A percentile compares a stretch with the other conserved stretches of the same genome.
Evolutionary conservation across 2,113 vertebrate genomes (phyloP).

Genomic region (Elephas maximus): DNA sequence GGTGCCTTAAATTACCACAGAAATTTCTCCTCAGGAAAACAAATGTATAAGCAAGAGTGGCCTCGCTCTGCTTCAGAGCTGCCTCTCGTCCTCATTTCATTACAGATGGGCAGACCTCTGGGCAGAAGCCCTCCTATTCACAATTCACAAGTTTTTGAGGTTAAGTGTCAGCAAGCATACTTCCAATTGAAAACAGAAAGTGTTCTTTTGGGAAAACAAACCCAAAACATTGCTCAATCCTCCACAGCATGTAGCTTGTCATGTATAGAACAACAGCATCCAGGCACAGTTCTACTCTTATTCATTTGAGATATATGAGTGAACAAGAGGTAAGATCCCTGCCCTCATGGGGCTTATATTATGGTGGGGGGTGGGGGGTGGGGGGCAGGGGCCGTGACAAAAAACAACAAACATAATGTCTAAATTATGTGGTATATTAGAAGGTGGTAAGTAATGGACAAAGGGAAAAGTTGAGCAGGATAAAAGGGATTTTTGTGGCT

Average conservation of each 20-base stretch:
- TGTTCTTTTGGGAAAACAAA: neutral
- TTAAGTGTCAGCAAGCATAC: neutral
- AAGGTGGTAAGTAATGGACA: neutral
- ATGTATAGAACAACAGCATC: fast-evolving
- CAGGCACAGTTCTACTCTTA: neutral
- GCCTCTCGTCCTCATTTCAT: neutral
- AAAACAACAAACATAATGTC: neutral
- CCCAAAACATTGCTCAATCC: neutral
- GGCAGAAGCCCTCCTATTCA: neutral
- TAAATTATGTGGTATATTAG: neutral
- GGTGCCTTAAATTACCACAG: constrained; percentile 4
- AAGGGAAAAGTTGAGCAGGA: neutral
- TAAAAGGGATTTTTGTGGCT: neutral
- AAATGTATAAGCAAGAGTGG: neutral
- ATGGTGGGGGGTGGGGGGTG: neutral
- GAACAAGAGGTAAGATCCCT: neutral
- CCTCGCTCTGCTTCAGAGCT: neutral
- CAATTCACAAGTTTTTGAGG: neutral
- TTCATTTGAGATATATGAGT: neutral
- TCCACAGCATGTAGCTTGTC: neutral
- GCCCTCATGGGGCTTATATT: neutral
- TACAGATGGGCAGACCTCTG: neutral
- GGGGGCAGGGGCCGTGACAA: neutral
- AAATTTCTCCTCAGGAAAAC: constrained; percentile 30
- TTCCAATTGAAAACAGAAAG: neutral